phyloP scores from a whole-genome alignment of 2,888 invertebrate species.

The Nymphalis polychloros region DNA sequence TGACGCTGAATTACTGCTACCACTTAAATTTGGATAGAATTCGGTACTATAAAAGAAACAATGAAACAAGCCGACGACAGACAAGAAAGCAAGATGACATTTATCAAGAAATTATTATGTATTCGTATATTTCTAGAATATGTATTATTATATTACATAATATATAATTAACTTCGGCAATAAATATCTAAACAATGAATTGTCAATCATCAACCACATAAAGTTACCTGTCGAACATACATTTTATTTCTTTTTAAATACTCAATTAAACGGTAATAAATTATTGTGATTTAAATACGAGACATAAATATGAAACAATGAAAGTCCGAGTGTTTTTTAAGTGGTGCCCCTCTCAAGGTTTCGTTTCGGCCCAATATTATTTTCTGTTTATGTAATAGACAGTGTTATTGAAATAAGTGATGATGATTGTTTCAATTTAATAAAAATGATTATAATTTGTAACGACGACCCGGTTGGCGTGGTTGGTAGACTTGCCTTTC shows the following conservation, averaged over 20 bases:
- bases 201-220: neutral
- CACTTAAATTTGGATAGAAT: conserved; percentile 31
- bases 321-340: neutral
- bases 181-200: neutral
- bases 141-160: neutral
- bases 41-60: conserved; percentile 37
- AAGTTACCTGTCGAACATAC: neutral
- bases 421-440: neutral
- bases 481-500: no score
- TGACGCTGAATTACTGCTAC: conserved; percentile 37
- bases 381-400: neutral
- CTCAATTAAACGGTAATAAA: no score
- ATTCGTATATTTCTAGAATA: neutral
- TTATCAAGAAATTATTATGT: neutral
- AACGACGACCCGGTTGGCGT: no score
- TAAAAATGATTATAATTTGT: neutral
- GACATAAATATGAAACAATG: neutral
- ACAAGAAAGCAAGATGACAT: conserved; percentile 9
- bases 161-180: neutral
- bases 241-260: no score
- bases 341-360: neutral
- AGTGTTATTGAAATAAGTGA: neutral
- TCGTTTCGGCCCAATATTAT: neutral
- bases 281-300: no score
- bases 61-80: conserved; percentile 23